Percentiles rank a stretch among this genome's conserved stretches.
Evolutionary conservation across 1,140 invertebrate species (phyloP).

Genomic region (Leucophenga varia): DNA sequence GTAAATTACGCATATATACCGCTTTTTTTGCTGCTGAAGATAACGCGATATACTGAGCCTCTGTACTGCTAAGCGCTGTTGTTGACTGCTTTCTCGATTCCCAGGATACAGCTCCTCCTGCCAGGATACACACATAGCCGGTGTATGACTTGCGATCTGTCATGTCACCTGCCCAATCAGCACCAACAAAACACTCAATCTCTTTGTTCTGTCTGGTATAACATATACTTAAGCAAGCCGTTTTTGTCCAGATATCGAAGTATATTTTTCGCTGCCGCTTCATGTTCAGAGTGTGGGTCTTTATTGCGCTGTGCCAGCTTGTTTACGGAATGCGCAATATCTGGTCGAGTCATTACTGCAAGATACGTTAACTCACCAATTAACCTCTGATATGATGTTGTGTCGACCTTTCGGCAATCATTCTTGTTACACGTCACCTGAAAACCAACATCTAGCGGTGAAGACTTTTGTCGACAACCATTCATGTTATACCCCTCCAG

Average conservation of each 20-base stretch:
- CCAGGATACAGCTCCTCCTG: slow-evolving; percentile 26
- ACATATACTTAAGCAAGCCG: background rate
- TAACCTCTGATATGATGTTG: slow-evolving; percentile 38
- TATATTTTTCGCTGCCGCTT: slow-evolving; percentile 4
- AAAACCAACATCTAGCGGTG: slow-evolving; percentile 39
- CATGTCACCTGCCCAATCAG: slow-evolving; percentile 44
- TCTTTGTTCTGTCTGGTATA: background rate
- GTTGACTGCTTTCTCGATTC: slow-evolving; percentile 13
- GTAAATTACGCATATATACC: slow-evolving; percentile 23
- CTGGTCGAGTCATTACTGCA: slow-evolving; percentile 44
- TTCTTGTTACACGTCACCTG: slow-evolving; percentile 5
- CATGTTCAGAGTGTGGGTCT: slow-evolving; percentile 30
- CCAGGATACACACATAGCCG: slow-evolving; percentile 16
- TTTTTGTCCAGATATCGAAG: slow-evolving; percentile 6
- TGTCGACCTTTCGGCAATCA: background rate
- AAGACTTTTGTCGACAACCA: slow-evolving; percentile 39
- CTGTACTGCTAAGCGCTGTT: slow-evolving; percentile 18
- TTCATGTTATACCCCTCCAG: too few species aligned
- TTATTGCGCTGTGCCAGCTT: slow-evolving; percentile 41
- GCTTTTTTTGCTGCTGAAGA: too few species aligned
- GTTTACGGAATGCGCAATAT: slow-evolving; percentile 49
- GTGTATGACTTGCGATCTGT: slow-evolving; percentile 28
- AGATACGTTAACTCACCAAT: slow-evolving; percentile 55
- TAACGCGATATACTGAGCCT: slow-evolving; percentile 28
- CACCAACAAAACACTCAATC: slow-evolving; percentile 9